Conservation (phyloP, 1,140 invertebrate genomes). For the Drosophila burlai region DNA sequence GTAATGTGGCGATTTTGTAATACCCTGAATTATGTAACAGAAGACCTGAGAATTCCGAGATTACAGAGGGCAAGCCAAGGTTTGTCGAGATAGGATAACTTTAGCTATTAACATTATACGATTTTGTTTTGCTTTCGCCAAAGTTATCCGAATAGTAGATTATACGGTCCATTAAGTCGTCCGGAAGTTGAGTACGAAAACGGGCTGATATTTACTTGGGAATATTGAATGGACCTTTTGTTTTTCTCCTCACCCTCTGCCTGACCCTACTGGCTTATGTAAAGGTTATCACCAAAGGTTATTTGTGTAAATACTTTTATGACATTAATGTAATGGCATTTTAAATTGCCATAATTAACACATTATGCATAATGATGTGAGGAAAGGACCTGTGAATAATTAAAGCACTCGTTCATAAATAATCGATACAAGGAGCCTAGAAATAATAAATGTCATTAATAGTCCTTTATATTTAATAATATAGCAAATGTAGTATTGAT, state of each 20-base stretch:
- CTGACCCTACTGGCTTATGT: background rate
- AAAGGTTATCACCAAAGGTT: background rate
- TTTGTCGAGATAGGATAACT: background rate
- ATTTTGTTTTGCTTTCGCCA: conserved; percentile 8
- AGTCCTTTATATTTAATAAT: background rate
- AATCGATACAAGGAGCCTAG: background rate
- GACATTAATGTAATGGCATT: conserved; percentile 17
- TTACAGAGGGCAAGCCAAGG: background rate
- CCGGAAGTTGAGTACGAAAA: conserved; percentile 1
- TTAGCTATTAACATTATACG: background rate
- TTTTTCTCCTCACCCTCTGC: too few species aligned
- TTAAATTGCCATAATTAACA: conserved; percentile 2
- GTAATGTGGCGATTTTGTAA: conserved; percentile 1
- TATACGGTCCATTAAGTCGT: background rate
- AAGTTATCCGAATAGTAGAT: background rate
- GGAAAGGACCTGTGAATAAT: conserved; percentile 2
- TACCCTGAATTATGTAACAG: conserved; percentile 26
- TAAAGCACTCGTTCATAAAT: background rate
- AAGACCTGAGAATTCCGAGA: background rate
- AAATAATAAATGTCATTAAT: background rate
- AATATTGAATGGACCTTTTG: background rate
- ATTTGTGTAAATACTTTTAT: background rate
- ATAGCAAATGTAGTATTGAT: background rate
- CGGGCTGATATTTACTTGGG: background rate
- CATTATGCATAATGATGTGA: conserved; percentile 6